Conservation (phyloP, 2,113 vertebrate species). For the Sterrhoptilus dennistouni region DNA sequence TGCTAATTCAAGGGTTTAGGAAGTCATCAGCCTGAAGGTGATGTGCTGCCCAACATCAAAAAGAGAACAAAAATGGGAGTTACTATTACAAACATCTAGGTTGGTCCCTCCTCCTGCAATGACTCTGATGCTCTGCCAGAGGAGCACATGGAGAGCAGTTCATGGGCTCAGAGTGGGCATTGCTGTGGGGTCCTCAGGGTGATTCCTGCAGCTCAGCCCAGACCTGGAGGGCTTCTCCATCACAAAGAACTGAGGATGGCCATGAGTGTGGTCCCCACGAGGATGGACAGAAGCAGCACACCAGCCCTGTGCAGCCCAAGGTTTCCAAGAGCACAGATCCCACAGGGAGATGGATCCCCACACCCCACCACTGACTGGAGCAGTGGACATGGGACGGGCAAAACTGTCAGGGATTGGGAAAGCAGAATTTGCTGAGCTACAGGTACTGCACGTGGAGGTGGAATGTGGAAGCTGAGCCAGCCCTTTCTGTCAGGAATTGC, state of each 20-base stretch:
- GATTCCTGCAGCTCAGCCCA: background rate
- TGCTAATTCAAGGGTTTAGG: background rate
- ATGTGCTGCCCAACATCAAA: background rate
- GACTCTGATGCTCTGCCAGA: background rate
- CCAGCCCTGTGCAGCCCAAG: background rate
- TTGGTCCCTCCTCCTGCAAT: background rate
- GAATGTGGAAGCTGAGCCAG: background rate
- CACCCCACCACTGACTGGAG: rapidly evolving
- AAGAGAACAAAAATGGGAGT: background rate
- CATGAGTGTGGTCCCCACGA: rapidly evolving
- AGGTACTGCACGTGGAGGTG: rapidly evolving
- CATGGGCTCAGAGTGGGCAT: rapidly evolving
- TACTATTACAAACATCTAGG: background rate
- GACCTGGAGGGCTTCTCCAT: background rate
- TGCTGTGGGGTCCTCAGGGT: rapidly evolving
- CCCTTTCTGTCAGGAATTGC: background rate
- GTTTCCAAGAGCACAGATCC: background rate
- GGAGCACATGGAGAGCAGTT: background rate
- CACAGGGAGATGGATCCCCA: background rate
- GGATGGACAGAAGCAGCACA: background rate
- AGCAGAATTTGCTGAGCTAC: background rate
- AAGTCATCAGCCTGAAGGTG: background rate
- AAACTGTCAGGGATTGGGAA: rapidly evolving
- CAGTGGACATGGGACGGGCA: rapidly evolving
- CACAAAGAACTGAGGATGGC: background rate